These are phyloP conservation scores for Diorhabda elongata DNA, from an alignment of 1,140 invertebrate genomes.

Conservation along the genomic window DNA sequence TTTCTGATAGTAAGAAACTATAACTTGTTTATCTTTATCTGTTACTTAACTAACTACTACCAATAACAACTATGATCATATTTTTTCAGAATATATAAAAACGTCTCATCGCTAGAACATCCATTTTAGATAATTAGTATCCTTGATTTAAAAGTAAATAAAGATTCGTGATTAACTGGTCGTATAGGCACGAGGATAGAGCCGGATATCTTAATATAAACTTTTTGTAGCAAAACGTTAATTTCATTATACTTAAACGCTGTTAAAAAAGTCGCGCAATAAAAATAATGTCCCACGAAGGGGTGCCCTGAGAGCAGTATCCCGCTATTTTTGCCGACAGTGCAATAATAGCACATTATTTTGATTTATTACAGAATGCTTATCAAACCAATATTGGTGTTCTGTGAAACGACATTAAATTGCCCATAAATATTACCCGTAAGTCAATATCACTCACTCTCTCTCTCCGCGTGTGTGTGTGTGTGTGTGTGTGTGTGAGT, in stretches of 20 bases:
- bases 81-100: too few relatives aligned
- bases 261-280: neutral
- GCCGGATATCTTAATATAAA: too few relatives aligned
- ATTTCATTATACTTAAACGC: neutral
- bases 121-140: too few relatives aligned
- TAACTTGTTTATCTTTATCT: too few relatives aligned
- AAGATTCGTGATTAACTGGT: too few relatives aligned
- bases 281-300: conserved; percentile 10
- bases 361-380: conserved; percentile 45
- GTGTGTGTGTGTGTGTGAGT: neutral
- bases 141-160: too few relatives aligned
- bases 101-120: too few relatives aligned
- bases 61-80: too few relatives aligned
- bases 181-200: too few relatives aligned
- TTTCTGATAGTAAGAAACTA: too few relatives aligned
- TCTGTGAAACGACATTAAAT: conserved; percentile 45
- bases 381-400: conserved; percentile 47
- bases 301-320: conserved; percentile 5
- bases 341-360: conserved; percentile 46
- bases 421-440: conserved; percentile 46
- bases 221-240: too few relatives aligned
- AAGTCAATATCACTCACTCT: conserved; percentile 42
- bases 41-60: too few relatives aligned
- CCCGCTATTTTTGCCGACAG: conserved; percentile 41
- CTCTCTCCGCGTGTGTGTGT: neutral